Base-by-base conservation (phyloP, 2,888 invertebrate genomes). In the Heteropelma amictum region DNA sequence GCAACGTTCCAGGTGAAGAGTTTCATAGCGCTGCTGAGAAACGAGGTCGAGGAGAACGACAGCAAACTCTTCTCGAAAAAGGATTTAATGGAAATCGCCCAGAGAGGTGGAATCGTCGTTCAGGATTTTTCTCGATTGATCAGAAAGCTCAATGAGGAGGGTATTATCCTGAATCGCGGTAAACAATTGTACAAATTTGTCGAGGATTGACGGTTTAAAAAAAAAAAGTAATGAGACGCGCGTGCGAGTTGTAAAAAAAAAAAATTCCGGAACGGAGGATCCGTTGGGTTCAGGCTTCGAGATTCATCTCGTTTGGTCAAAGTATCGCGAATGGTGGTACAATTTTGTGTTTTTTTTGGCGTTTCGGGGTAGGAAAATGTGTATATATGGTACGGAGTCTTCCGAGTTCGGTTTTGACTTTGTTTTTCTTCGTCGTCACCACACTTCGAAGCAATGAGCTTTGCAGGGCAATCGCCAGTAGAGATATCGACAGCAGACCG, bases 91-190 rank as follows among this genome's bases (percentile, higher is more conserved):
- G 92, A 94, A 84, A 91, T 97, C 63, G 94, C 94, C 23, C 90
- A 91, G 81, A 90, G 92, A 5, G 92, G 92, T 0, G 93, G 93
- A 1, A 91, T 97, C 40, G 87, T 92, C 0, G 88, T 91, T 38
- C 91, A 92, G 0, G 93, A 94, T 84, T 92, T 96, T 77, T 91
- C 91, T 53, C 92, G 93, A 77, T 91, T 97, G 53, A 91, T 98
- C 60, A 93, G 94, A 79, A 92, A 94, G 33, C 91, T 98, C 80
- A 98, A 98, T 87, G 91, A 93, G 81, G 95, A 96, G 87, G 97
- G 97, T 7, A 95, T 94, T 89, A 90, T 98, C 77, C 90, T 98
- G 77, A 94, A 96, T 84, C 96, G 95, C 89, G 95, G 94, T 0
- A 92, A 92, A 12, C 93, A 93, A 84, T 90, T 93, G 58, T 96